A percentile compares a stretch with the other conserved stretches of the same genome.
Evolutionary conservation across 2,888 invertebrate genomes (phyloP).

Genomic region (Listrodromus nycthemerus): DNA sequence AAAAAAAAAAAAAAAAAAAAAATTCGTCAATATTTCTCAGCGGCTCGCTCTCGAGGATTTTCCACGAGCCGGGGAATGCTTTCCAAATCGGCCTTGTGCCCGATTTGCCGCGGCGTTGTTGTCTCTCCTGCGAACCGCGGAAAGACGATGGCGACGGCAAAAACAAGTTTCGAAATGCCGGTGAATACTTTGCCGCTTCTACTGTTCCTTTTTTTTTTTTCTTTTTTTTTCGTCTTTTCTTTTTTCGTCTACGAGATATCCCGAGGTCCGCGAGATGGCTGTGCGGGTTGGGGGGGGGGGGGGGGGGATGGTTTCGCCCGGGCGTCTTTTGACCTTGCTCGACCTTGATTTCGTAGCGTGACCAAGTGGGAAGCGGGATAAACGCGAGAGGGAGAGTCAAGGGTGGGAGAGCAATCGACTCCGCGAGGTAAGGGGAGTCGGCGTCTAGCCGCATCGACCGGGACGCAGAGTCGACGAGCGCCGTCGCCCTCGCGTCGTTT

Average conservation of each 20-base stretch:
- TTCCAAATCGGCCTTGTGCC: constrained; percentile 65
- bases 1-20: no score
- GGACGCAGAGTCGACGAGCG: constrained; percentile 72
- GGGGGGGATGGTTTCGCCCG: constrained; percentile 30
- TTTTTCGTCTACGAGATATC: not conserved
- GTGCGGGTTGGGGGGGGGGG: not conserved
- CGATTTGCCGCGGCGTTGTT: constrained; percentile 40
- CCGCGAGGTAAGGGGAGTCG: constrained; percentile 76
- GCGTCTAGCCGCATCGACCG: constrained; percentile 86
- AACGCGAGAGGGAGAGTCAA: constrained; percentile 33
- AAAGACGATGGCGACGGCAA: constrained; percentile 35
- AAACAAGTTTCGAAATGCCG: constrained; percentile 62
- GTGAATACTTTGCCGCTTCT: constrained; percentile 21
- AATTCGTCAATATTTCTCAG: not conserved
- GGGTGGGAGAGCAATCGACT: constrained; percentile 75
- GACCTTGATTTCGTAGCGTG: constrained; percentile 79
- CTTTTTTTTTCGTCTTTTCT: not conserved
- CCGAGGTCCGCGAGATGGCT: not conserved
- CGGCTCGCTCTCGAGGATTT: not conserved
- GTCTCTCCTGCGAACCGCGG: constrained; percentile 1
- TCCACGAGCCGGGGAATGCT: constrained; percentile 31
- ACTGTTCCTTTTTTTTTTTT: not conserved
- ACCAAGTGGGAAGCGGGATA: constrained; percentile 84
- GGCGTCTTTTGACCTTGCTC: constrained; percentile 76
- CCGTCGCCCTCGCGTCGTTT: constrained; percentile 34